Evolutionary conservation across 1,140 invertebrate species (phyloP).

Genomic region (Heliothis virescens): DNA sequence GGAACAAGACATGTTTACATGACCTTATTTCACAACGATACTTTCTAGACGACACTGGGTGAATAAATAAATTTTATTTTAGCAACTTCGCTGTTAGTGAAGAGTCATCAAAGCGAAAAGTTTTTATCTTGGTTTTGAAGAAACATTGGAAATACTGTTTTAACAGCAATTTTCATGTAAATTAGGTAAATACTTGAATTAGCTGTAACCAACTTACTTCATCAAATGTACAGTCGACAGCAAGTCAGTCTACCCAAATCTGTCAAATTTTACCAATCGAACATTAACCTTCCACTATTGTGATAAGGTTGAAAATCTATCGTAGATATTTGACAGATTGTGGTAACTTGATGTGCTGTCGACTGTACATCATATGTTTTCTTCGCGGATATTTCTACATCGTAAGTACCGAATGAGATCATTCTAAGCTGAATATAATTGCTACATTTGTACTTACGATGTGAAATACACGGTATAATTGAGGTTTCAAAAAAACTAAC

Average conservation of each 20-base stretch:
- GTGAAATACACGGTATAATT: constrained; percentile 18
- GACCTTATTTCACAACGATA: too few relatives aligned
- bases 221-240: too few relatives aligned
- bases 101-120: neutral
- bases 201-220: neutral
- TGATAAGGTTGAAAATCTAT: too few relatives aligned
- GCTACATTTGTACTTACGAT: neutral
- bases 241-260: too few relatives aligned
- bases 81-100: too few relatives aligned
- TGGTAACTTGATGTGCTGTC: too few relatives aligned
- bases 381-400: neutral
- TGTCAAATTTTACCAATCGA: too few relatives aligned
- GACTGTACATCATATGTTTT: neutral
- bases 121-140: constrained; percentile 19
- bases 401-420: constrained; percentile 19
- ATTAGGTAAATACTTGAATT: neutral
- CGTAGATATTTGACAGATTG: too few relatives aligned
- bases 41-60: too few relatives aligned
- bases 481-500: neutral
- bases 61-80: too few relatives aligned
- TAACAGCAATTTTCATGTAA: neutral
- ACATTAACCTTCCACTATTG: too few relatives aligned
- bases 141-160: constrained; percentile 20
- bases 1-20: too few relatives aligned
- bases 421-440: constrained; percentile 21